phyloP scores from a whole-genome alignment of 2,888 invertebrate species.

The Drosophila falleni region DNA sequence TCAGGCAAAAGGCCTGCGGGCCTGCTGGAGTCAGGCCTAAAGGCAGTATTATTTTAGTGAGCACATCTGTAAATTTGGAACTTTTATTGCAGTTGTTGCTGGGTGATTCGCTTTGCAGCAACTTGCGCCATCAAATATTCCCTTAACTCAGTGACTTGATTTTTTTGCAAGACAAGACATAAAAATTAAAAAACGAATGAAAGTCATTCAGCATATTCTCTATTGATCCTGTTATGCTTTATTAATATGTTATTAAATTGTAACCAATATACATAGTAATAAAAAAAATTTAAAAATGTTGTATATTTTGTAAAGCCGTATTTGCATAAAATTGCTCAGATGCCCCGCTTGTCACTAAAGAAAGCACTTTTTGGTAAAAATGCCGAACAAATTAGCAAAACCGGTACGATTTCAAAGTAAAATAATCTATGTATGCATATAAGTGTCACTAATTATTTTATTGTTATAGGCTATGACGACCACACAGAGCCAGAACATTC shows the following conservation, averaged over 20 bases:
- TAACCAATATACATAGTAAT: not conserved
- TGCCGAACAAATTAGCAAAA: constrained; percentile 31
- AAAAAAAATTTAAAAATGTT: not conserved
- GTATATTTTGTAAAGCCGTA: constrained; percentile 8
- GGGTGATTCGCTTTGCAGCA: too few relatives aligned
- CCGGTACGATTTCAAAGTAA: constrained; percentile 21
- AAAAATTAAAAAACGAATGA: too few relatives aligned
- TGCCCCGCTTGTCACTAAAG: constrained; percentile 10
- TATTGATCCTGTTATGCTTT: too few relatives aligned
- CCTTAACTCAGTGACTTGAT: too few relatives aligned
- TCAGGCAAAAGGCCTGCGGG: too few relatives aligned
- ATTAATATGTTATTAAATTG: not conserved
- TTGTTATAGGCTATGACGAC: constrained; percentile 66
- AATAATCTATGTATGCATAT: not conserved
- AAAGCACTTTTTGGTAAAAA: constrained; percentile 2
- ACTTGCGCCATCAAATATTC: too few relatives aligned
- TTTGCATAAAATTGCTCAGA: constrained; percentile 1
- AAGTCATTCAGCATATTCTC: too few relatives aligned
- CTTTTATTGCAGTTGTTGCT: too few relatives aligned
- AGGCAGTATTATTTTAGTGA: too few relatives aligned
- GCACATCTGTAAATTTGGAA: too few relatives aligned
- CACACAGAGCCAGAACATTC: constrained; percentile 35
- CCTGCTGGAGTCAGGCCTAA: too few relatives aligned
- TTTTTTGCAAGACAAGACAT: too few relatives aligned
- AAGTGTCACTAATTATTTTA: not conserved